Percentiles rank a stretch among this genome's conserved stretches.
Conservation (phyloP, 2,797 vertebrate species). For the Mallotus villosus region DNA sequence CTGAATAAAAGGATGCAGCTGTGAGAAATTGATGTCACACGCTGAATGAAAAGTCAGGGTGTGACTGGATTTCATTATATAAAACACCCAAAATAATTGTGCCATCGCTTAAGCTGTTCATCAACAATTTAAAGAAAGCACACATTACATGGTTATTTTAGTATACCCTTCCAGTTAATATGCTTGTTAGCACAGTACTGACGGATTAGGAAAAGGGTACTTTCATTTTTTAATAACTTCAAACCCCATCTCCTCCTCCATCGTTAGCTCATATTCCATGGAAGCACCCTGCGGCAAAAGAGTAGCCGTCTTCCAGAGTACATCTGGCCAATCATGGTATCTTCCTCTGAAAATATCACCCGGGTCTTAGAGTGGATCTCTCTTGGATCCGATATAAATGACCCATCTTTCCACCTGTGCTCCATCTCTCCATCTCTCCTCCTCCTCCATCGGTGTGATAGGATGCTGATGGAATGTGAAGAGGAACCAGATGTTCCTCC, state of each 20-base stretch:
- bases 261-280: neutral
- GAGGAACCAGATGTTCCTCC: constrained; percentile 56
- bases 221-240: neutral
- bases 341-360: constrained; percentile 33
- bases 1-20: too few species aligned
- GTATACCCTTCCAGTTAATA: neutral
- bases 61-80: neutral
- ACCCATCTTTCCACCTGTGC: constrained; percentile 10
- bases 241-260: neutral
- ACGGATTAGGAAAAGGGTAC: neutral
- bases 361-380: constrained; percentile 26
- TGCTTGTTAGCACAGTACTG: neutral
- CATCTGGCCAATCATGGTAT: neutral
- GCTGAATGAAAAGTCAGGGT: neutral
- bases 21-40: neutral
- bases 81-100: neutral
- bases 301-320: neutral
- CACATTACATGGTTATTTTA: neutral
- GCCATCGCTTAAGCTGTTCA: neutral
- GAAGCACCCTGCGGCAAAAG: neutral
- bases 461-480: constrained; percentile 36
- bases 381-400: constrained; percentile 16
- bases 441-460: constrained; percentile 14
- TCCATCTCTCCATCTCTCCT: constrained; percentile 32
- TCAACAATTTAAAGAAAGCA: neutral